phyloP scores from a whole-genome alignment of 2,888 invertebrate species.

The Deroplatys truncata region DNA sequence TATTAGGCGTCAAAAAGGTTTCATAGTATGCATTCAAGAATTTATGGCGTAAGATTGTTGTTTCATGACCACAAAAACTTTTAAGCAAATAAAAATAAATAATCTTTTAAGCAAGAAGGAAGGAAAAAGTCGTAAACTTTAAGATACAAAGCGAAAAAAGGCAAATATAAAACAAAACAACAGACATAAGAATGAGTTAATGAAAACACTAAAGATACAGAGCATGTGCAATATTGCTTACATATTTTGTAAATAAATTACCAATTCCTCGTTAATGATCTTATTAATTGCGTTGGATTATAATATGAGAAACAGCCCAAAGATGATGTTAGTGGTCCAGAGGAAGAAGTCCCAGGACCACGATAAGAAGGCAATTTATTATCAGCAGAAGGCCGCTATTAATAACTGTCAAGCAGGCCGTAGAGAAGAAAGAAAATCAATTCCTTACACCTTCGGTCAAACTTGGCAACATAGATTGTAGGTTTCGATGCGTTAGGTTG shows the following conservation, averaged over 20 bases:
- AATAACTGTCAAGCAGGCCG: neutral
- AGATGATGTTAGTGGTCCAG: neutral
- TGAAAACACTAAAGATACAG: no score
- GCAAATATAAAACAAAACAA: no score
- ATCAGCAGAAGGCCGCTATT: neutral
- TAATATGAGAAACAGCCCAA: neutral
- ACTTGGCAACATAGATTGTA: slow-evolving; percentile 6
- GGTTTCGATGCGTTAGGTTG: neutral
- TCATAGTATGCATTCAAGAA: no score
- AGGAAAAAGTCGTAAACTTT: no score
- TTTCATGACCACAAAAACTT: no score
- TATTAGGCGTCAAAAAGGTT: no score
- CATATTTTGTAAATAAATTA: neutral
- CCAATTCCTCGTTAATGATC: neutral
- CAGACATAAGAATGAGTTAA: no score
- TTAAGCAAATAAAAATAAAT: no score
- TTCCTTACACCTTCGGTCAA: neutral
- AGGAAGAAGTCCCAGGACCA: neutral
- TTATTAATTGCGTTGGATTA: neutral
- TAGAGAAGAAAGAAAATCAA: neutral
- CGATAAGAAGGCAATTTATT: neutral
- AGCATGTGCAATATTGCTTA: no score
- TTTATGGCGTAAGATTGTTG: no score
- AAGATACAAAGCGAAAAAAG: no score
- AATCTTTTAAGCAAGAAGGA: no score